phyloP scores from a whole-genome alignment of 2,888 invertebrate species.

The Nephrotoma appendiculata region DNA sequence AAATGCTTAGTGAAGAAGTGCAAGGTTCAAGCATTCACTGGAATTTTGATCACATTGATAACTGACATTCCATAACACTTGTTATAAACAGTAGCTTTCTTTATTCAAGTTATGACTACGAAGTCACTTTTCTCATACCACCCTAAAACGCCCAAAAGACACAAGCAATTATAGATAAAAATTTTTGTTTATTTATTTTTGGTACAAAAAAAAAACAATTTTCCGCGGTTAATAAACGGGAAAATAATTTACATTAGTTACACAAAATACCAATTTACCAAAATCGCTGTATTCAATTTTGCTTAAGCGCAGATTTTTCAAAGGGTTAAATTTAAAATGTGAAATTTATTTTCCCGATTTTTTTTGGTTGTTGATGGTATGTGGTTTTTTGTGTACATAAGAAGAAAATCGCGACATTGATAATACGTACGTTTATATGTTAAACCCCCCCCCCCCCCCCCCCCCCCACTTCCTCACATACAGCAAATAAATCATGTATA shows the following conservation, averaged over 20 bases:
- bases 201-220: not conserved
- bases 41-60: too few species aligned
- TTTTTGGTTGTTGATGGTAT: not conserved
- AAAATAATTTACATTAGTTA: not conserved
- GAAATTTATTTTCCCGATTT: not conserved
- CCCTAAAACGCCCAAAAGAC: too few species aligned
- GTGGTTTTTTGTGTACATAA: not conserved
- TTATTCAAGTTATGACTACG: too few species aligned
- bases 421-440: not conserved
- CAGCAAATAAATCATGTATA: not conserved
- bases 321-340: not conserved
- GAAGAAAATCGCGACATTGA: not conserved
- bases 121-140: too few species aligned
- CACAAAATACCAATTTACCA: not conserved
- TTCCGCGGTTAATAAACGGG: not conserved
- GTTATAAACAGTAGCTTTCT: too few species aligned
- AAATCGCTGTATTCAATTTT: not conserved
- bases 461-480: not conserved
- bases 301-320: not conserved
- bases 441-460: too few species aligned
- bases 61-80: too few species aligned
- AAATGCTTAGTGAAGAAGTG: too few species aligned
- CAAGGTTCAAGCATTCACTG: too few species aligned
- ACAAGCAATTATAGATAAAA: too few species aligned
- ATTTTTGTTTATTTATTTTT: too few species aligned